These are phyloP conservation scores for Hypotaenidia philippensis DNA, from an alignment of 2,797 vertebrate genomes.

Conservation along the genomic window DNA sequence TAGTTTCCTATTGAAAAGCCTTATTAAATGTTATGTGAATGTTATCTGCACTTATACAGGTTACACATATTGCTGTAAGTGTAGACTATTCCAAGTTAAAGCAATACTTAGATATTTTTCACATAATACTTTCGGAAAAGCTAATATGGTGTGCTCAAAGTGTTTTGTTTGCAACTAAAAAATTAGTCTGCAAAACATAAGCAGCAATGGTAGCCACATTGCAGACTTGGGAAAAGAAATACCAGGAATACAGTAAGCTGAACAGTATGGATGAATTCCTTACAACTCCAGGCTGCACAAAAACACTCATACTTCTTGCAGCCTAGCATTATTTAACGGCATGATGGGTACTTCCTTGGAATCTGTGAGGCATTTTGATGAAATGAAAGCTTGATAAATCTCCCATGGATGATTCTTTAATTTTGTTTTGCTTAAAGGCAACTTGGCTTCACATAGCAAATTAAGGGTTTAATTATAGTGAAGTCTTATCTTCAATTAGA, in stretches of 20 bases:
- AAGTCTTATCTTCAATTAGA: constrained; percentile 1
- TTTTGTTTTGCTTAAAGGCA: constrained; percentile 11
- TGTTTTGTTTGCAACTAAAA: neutral
- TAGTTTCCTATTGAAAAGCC: neutral
- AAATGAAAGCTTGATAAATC: neutral
- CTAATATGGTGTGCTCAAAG: neutral
- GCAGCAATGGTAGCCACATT: neutral
- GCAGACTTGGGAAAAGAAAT: neutral
- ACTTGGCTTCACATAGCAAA: neutral
- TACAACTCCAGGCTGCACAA: neutral
- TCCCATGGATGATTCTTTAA: neutral
- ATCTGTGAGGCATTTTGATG: neutral
- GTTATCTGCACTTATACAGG: neutral
- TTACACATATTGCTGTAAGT: neutral
- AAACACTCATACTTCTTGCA: neutral
- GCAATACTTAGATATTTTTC: neutral
- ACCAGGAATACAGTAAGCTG: neutral
- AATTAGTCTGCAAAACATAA: neutral
- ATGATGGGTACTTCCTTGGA: neutral
- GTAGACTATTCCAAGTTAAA: neutral
- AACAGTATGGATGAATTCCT: neutral
- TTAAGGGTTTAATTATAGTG: neutral
- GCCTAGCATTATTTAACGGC: neutral
- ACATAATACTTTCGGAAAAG: neutral
- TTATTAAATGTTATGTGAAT: neutral